Conservation (phyloP, 2,797 vertebrate species). For the Enteromius paludinosus region DNA sequence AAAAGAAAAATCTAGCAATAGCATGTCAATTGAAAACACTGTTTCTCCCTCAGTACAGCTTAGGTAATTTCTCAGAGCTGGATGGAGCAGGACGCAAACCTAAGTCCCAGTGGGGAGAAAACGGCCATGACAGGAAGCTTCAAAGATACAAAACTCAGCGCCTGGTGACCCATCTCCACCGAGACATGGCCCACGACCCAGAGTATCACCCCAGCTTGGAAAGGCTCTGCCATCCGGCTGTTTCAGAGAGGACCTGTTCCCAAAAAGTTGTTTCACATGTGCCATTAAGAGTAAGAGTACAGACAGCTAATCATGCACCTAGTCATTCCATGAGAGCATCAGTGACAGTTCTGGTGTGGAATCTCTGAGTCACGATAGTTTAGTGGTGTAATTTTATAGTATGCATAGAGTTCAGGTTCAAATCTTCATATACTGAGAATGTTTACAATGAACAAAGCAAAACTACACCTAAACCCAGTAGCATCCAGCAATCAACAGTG, state of each 20-base stretch:
- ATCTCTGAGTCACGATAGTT: neutral
- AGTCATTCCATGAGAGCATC: neutral
- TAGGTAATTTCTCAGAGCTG: slow-evolving; percentile 68
- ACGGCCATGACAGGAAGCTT: slow-evolving; percentile 68
- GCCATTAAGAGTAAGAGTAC: slow-evolving; percentile 78
- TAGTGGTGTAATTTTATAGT: neutral
- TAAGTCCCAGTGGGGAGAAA: slow-evolving; percentile 62
- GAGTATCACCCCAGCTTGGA: slow-evolving; percentile 52
- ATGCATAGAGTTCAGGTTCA: neutral
- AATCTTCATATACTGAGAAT: neutral
- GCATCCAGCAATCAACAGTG: neutral
- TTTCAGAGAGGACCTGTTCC: slow-evolving; percentile 49
- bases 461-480: neutral
- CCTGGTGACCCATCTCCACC: slow-evolving; percentile 56
- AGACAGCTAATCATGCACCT: neutral
- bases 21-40: neutral
- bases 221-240: slow-evolving; percentile 35
- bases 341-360: neutral
- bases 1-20: neutral
- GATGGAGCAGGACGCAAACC: slow-evolving; percentile 42
- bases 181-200: slow-evolving; percentile 52
- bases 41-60: slow-evolving; percentile 66
- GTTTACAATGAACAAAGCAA: neutral
- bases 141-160: slow-evolving; percentile 59
- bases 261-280: slow-evolving; percentile 68